Percentiles rank a stretch among this genome's conserved stretches.
Evolutionary conservation across 2,888 invertebrate species (phyloP).

Genomic region (Hydriomena furcata): DNA sequence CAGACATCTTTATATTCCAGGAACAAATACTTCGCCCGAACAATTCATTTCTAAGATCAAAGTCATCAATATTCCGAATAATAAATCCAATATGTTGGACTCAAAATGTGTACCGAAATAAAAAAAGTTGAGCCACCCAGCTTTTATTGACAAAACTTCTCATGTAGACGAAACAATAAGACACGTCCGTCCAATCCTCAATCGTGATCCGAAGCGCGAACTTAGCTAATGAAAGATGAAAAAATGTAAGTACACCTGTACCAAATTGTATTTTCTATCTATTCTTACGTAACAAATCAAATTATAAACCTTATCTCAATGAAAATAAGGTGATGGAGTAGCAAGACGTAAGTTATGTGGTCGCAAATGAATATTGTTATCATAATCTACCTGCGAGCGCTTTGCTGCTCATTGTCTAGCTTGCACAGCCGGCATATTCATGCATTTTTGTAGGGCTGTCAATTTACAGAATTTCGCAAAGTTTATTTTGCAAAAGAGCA

Average conservation of each 20-base stretch:
- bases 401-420: slow-evolving; percentile 76
- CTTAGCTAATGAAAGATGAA: slow-evolving; percentile 80
- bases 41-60: slow-evolving; percentile 27
- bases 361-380: slow-evolving; percentile 43
- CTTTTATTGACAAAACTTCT: slow-evolving; percentile 76
- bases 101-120: slow-evolving; percentile 40
- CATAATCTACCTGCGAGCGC: slow-evolving; percentile 76
- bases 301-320: slow-evolving; percentile 33
- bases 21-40: slow-evolving; percentile 21
- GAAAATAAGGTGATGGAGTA: slow-evolving; percentile 37
- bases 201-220: slow-evolving; percentile 81
- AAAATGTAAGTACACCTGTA: slow-evolving; percentile 71
- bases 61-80: slow-evolving; percentile 41
- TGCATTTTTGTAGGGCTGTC: slow-evolving; percentile 63
- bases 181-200: slow-evolving; percentile 73
- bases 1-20: slow-evolving; percentile 15
- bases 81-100: slow-evolving; percentile 36
- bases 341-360: slow-evolving; percentile 14
- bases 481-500: background rate
- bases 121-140: slow-evolving; percentile 65
- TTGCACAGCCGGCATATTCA: slow-evolving; percentile 73
- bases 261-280: slow-evolving; percentile 42
- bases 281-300: background rate
- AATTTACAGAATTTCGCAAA: slow-evolving; percentile 28
- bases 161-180: slow-evolving; percentile 79